Percentiles rank a stretch among this genome's conserved stretches.
These are phyloP conservation scores for Gopherus evgoodei DNA, from an alignment of 2,113 vertebrate species.

Conservation along the genomic window DNA sequence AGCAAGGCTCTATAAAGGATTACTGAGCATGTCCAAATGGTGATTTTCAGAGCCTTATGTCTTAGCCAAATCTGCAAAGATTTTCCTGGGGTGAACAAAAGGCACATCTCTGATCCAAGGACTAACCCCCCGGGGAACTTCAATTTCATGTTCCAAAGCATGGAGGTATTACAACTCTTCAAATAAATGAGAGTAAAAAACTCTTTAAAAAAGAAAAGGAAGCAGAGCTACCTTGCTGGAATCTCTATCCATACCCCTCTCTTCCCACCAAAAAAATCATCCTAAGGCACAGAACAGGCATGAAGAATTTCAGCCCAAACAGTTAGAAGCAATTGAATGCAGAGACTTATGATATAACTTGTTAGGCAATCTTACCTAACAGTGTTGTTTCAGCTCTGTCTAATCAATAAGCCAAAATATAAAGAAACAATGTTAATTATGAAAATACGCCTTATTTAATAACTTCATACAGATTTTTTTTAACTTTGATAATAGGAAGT, in stretches of 20 bases:
- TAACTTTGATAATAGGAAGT: not conserved
- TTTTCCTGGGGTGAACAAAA: fast-evolving
- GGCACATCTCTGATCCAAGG: not conserved
- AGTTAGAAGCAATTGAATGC: not conserved
- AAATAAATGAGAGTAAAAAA: not conserved
- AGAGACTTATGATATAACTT: not conserved
- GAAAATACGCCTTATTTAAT: not conserved
- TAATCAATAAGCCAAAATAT: not conserved
- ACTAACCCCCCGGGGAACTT: not conserved
- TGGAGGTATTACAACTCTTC: too few relatives aligned
- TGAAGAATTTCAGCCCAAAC: not conserved
- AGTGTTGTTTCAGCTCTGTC: not conserved
- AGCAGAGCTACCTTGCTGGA: not conserved
- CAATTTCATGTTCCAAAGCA: not conserved
- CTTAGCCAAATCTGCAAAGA: not conserved
- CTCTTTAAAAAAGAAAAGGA: not conserved
- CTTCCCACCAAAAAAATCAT: not conserved
- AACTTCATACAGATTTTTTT: not conserved
- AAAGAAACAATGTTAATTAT: not conserved
- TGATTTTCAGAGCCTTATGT: not conserved
- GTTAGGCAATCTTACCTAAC: not conserved
- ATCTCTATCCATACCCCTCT: not conserved
- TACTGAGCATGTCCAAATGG: not conserved
- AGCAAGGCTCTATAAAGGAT: not conserved
- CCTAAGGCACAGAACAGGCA: not conserved